Evolutionary conservation across 2,888 invertebrate genomes (phyloP).

Genomic region (Incurvaria masculella): DNA sequence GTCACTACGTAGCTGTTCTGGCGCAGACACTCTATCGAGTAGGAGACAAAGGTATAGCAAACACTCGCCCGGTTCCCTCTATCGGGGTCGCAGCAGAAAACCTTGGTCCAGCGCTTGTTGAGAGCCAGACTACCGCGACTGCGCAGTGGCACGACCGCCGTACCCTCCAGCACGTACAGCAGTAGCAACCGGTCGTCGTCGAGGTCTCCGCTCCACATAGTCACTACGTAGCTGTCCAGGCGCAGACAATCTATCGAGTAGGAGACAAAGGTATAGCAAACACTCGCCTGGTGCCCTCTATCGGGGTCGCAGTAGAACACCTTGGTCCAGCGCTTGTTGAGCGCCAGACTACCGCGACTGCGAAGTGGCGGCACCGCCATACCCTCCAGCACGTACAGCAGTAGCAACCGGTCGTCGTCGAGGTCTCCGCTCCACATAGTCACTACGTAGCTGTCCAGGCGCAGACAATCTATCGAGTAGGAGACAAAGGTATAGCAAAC

Average conservation of each 20-base stretch:
- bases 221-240: constrained; percentile 64
- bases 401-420: constrained; percentile 68
- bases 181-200: constrained; percentile 72
- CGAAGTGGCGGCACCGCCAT: constrained; percentile 52
- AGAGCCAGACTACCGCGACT: constrained; percentile 69
- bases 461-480: constrained; percentile 67
- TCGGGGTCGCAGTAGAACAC: constrained; percentile 70
- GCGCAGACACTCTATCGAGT: constrained; percentile 69
- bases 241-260: constrained; percentile 69
- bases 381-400: constrained; percentile 59
- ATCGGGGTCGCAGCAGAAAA: constrained; percentile 69
- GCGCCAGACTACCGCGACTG: constrained; percentile 66
- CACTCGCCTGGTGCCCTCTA: constrained; percentile 52
- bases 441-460: constrained; percentile 64
- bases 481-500: neutral
- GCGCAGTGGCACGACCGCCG: constrained; percentile 51
- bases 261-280: neutral
- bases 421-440: constrained; percentile 81
- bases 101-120: constrained; percentile 60
- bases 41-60: neutral
- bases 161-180: constrained; percentile 55
- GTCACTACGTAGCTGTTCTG: constrained; percentile 66
- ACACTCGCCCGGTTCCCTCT: constrained; percentile 51
- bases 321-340: constrained; percentile 62
- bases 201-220: constrained; percentile 80